A percentile compares a stretch with the other conserved stretches of the same genome.
These are phyloP conservation scores for Anthophora plumipes DNA, from an alignment of 2,888 invertebrate genomes.

Conservation along the genomic window DNA sequence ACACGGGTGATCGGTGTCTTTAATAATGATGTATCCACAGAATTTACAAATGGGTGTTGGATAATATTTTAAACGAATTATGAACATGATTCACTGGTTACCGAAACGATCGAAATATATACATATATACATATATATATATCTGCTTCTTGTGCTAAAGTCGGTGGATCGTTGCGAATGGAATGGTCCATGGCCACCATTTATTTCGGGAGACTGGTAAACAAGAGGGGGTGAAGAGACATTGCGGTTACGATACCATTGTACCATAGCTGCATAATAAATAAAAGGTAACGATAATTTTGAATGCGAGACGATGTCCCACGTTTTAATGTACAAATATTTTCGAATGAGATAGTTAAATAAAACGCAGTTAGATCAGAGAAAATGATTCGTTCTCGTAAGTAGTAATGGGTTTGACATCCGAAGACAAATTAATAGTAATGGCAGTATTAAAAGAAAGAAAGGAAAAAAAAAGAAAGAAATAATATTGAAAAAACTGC, in stretches of 20 bases:
- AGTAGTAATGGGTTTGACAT: conserved; percentile 71
- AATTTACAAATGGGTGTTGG: conserved; percentile 29
- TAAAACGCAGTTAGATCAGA: conserved; percentile 80
- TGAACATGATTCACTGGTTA: conserved; percentile 43
- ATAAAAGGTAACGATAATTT: conserved; percentile 80
- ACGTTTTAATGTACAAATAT: conserved; percentile 83
- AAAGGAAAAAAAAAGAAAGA: conserved; percentile 24
- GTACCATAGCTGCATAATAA: conserved; percentile 83
- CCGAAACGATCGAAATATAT: conserved; percentile 28
- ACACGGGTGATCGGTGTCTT: conserved; percentile 44
- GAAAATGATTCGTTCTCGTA: conserved; percentile 76
- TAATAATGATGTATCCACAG: conserved; percentile 39
- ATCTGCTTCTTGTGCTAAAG: conserved; percentile 60
- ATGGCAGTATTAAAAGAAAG: conserved; percentile 46
- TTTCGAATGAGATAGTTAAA: conserved; percentile 82
- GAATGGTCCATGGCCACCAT: conserved; percentile 63
- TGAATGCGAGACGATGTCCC: conserved; percentile 80
- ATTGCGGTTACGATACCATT: conserved; percentile 83
- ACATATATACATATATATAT: too few species aligned
- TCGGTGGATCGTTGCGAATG: conserved; percentile 66
- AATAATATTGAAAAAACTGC: too few species aligned
- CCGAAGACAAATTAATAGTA: conserved; percentile 60
- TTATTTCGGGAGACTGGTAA: conserved; percentile 72
- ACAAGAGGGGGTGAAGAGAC: conserved; percentile 78
- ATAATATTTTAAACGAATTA: conserved; percentile 46